Evolutionary conservation across 2,888 invertebrate species (phyloP).

Genomic region (Spicauda simplicius): DNA sequence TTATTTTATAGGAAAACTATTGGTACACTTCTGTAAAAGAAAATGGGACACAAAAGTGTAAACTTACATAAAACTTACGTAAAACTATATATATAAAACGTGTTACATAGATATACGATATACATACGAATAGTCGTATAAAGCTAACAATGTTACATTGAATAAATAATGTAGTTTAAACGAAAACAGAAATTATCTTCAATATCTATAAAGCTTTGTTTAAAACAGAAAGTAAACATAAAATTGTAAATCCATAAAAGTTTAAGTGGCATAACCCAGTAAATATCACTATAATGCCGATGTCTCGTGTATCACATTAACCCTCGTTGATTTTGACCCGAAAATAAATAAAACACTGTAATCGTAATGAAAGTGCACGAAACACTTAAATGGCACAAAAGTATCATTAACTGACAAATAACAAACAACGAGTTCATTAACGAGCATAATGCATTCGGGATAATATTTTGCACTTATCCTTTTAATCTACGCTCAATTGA

Average conservation of each 20-base stretch:
- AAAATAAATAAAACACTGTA: background rate
- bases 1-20: constrained; percentile 26
- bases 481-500: constrained; percentile 40
- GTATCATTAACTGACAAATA: constrained; percentile 15
- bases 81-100: too few species aligned
- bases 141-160: too few species aligned
- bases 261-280: too few species aligned
- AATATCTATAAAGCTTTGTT: too few species aligned
- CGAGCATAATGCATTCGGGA: constrained; percentile 8
- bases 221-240: too few species aligned
- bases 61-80: background rate
- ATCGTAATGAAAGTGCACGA: background rate
- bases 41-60: background rate
- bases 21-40: constrained; percentile 5
- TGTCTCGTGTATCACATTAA: background rate
- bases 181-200: too few species aligned
- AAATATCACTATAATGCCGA: too few species aligned
- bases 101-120: too few species aligned
- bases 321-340: background rate
- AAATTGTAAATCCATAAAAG: too few species aligned
- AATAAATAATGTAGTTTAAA: too few species aligned
- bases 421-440: constrained; percentile 4
- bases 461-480: constrained; percentile 36
- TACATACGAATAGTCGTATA: too few species aligned
- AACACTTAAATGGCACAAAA: constrained; percentile 11